Evolutionary conservation across 2,797 vertebrate species (phyloP).

Genomic region (Strix occidentalis): DNA sequence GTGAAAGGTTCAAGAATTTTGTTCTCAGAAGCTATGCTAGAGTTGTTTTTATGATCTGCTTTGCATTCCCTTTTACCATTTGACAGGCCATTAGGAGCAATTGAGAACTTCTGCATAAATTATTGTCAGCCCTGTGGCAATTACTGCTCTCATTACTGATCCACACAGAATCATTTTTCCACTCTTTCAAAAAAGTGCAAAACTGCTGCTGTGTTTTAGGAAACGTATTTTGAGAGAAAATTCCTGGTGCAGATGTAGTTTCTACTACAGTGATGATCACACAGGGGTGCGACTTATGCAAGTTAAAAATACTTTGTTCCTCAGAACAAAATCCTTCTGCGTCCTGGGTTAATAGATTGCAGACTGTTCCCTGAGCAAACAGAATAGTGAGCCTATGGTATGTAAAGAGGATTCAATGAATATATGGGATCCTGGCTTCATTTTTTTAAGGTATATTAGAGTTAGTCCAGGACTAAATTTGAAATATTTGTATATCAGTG

Average conservation of each 20-base stretch:
- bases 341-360: no score
- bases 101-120: slow-evolving; percentile 13
- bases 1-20: background rate
- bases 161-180: background rate
- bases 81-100: slow-evolving; percentile 37
- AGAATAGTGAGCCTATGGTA: accelerated
- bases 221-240: background rate
- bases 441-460: background rate
- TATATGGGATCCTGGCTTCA: background rate
- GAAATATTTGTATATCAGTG: background rate
- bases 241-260: background rate
- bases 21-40: background rate
- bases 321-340: background rate
- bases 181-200: background rate
- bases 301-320: background rate
- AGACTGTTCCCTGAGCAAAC: background rate
- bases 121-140: slow-evolving; percentile 8
- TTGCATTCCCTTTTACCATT: background rate
- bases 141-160: slow-evolving; percentile 14
- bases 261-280: background rate
- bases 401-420: background rate
- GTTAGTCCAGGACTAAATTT: background rate
- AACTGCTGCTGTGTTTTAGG: background rate
- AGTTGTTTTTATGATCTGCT: background rate
- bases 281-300: background rate